Conservation (phyloP, 1,140 invertebrate genomes). For the Mya arenaria region DNA sequence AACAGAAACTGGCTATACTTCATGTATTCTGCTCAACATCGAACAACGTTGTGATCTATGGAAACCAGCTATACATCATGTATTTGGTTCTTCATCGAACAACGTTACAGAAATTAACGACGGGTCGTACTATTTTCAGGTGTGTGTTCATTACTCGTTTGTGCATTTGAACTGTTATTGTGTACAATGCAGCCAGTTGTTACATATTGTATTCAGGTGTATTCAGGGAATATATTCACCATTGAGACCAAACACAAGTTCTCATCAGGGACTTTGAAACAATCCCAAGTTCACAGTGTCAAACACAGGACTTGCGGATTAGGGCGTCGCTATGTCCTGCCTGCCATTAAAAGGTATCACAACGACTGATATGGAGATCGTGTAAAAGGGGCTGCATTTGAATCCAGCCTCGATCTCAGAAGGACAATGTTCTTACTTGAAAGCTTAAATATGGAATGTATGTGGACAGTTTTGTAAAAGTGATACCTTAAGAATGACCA, state of each 20-base stretch:
- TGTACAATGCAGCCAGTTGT: constrained; percentile 7
- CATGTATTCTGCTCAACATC: background rate
- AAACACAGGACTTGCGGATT: background rate
- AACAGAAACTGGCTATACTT: background rate
- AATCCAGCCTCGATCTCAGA: background rate
- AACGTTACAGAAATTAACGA: too few species aligned
- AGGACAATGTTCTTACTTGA: background rate
- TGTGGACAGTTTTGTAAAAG: background rate
- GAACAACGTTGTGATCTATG: background rate
- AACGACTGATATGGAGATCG: background rate
- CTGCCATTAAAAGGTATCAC: background rate
- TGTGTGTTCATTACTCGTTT: constrained; percentile 41
- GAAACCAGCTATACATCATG: background rate
- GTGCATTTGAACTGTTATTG: constrained; percentile 45
- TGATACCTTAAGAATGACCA: background rate
- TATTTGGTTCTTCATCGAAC: too few species aligned
- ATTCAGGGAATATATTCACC: constrained; percentile 44
- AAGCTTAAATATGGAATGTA: constrained; percentile 10
- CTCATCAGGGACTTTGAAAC: constrained; percentile 37
- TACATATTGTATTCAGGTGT: background rate
- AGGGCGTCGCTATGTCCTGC: background rate
- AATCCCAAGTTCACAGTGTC: constrained; percentile 2
- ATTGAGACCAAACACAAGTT: constrained; percentile 4
- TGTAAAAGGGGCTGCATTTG: background rate
- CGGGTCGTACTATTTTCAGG: background rate